Evolutionary conservation across 2,797 vertebrate genomes (phyloP).

Genomic region (Graptemys geographica): DNA sequence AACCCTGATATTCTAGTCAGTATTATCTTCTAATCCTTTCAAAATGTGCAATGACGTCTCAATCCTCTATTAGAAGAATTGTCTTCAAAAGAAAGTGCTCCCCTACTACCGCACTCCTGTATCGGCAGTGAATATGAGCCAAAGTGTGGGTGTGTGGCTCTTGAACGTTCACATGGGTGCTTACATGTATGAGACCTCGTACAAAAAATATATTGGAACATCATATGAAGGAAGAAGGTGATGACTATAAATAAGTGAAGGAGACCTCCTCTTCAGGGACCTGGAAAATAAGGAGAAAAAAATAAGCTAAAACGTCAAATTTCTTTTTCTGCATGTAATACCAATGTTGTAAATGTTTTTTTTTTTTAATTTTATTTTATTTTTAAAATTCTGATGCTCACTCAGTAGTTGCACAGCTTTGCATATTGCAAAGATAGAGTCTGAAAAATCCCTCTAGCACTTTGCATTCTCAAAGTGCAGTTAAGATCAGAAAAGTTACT

Average conservation of each 20-base stretch:
- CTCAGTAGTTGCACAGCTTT: neutral
- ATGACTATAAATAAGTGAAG: too few species aligned
- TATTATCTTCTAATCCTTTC: neutral
- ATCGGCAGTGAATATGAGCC: neutral
- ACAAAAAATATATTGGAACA: too few species aligned
- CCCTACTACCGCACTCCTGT: neutral
- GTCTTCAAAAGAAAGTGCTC: neutral
- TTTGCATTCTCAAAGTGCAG: neutral
- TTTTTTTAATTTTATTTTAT: neutral
- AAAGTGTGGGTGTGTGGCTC: too few species aligned
- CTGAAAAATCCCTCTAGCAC: neutral
- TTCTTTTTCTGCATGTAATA: neutral
- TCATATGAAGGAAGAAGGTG: too few species aligned
- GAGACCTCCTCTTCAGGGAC: too few species aligned
- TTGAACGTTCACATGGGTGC: neutral
- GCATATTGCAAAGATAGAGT: neutral
- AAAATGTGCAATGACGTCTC: neutral
- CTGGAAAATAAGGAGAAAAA: neutral
- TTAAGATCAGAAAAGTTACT: neutral
- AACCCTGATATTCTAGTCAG: neutral
- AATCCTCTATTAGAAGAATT: neutral
- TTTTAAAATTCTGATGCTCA: neutral
- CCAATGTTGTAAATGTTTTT: too few species aligned
- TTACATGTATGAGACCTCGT: too few species aligned
- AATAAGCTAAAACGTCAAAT: neutral